Evolutionary conservation across 2,797 vertebrate species (phyloP).

Genomic region (Saguinus oedipus): DNA sequence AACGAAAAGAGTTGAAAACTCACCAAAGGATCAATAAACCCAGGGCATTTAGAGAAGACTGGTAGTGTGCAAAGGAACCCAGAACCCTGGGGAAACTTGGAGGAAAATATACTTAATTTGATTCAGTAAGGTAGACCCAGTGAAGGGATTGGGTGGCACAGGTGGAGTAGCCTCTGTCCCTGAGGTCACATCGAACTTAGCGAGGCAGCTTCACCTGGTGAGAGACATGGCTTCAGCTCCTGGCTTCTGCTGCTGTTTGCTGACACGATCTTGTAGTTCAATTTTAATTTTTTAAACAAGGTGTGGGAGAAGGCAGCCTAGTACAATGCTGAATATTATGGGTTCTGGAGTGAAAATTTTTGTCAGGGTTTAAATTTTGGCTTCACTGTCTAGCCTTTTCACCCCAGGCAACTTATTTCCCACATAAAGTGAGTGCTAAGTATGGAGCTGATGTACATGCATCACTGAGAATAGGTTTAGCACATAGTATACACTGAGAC

Average conservation of each 20-base stretch:
- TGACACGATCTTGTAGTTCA: background rate
- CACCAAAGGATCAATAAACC: background rate
- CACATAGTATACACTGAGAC: too few species aligned
- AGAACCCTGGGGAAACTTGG: background rate
- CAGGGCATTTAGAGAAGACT: background rate
- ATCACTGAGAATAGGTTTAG: background rate
- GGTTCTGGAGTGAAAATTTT: background rate
- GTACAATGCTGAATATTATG: background rate
- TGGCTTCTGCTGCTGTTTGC: background rate
- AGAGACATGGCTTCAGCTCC: background rate
- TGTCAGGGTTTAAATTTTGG: background rate
- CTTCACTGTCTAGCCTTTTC: background rate
- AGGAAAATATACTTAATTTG: background rate
- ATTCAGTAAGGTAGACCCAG: background rate
- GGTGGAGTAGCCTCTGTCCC: background rate
- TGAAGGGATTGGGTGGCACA: too few species aligned
- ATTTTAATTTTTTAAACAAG: background rate
- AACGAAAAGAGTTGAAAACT: background rate
- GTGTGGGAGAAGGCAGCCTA: background rate
- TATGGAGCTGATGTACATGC: background rate
- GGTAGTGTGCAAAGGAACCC: background rate
- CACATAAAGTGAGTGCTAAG: background rate
- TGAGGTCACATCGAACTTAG: background rate
- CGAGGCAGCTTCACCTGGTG: background rate
- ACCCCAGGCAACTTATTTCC: background rate